Evolutionary conservation across 2,888 invertebrate species (phyloP).

Genomic region (Sinelater perroti): DNA sequence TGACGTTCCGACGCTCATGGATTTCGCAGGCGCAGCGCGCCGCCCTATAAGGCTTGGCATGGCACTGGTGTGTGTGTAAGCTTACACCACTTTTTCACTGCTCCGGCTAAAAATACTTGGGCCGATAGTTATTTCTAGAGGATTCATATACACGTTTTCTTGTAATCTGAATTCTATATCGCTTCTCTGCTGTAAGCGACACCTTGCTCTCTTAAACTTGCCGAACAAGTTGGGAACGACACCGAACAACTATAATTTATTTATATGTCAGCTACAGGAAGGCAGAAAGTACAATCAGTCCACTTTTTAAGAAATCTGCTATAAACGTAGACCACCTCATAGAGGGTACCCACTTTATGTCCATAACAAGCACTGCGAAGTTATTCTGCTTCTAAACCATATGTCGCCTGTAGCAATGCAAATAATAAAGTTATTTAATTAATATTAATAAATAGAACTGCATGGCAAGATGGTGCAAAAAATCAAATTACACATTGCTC

Average conservation of each 20-base stretch:
- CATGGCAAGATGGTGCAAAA: constrained; percentile 30
- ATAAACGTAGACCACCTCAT: no score
- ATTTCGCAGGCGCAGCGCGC: constrained; percentile 56
- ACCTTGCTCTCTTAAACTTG: no score
- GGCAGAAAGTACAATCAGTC: no score
- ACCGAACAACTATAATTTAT: no score
- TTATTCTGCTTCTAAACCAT: no score
- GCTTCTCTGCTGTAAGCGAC: constrained; percentile 39
- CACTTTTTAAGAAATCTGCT: no score
- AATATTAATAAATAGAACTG: constrained; percentile 38
- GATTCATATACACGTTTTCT: constrained; percentile 56
- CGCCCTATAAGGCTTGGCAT: constrained; percentile 63
- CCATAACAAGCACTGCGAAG: no score
- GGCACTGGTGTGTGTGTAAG: constrained; percentile 60
- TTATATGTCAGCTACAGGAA: no score
- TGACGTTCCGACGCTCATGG: constrained; percentile 47
- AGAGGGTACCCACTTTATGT: no score
- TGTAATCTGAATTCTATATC: constrained; percentile 57
- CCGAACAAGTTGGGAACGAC: no score
- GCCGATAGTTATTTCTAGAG: constrained; percentile 60
- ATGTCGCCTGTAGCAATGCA: no score
- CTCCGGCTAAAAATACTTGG: constrained; percentile 60
- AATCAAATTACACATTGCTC: constrained; percentile 24
- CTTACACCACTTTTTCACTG: constrained; percentile 62
- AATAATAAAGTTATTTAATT: no score